A percentile compares a stretch with the other conserved stretches of the same genome.
Conservation (phyloP, 2,113 vertebrate species). For the Callipepla squamata region DNA sequence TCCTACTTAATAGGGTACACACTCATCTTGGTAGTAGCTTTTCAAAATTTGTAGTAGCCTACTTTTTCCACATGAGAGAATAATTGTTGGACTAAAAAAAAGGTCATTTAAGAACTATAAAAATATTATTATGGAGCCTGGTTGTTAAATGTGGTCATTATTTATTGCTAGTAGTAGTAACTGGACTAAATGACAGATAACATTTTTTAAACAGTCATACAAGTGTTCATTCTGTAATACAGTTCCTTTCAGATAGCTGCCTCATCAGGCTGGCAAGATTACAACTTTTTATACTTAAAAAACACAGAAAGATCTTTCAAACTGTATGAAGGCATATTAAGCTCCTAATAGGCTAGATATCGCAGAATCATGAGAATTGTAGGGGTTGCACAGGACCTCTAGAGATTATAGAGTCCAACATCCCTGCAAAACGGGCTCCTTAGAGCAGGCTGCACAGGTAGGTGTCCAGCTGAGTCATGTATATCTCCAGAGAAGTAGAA, state of each 20-base stretch:
- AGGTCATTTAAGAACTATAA: background rate
- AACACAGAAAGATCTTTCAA: background rate
- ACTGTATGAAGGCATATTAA: background rate
- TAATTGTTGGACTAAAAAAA: background rate
- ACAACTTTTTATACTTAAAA: constrained; percentile 1
- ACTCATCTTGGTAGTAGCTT: background rate
- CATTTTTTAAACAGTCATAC: background rate
- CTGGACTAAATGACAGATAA: background rate
- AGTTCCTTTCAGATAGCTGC: background rate
- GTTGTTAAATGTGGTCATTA: background rate
- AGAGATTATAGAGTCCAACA: too few species aligned
- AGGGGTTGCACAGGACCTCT: too few species aligned
- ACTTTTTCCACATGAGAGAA: constrained; percentile 2
- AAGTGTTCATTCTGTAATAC: background rate
- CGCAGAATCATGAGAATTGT: too few species aligned
- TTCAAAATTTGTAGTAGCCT: constrained; percentile 5
- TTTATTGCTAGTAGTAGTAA: background rate
- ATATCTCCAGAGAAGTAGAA: too few species aligned
- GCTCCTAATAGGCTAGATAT: background rate
- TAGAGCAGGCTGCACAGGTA: too few species aligned
- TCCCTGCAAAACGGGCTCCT: too few species aligned
- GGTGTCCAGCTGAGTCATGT: too few species aligned
- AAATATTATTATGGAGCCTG: background rate
- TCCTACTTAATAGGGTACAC: background rate
- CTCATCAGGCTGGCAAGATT: background rate